phyloP scores from a whole-genome alignment of 2,113 vertebrate species.

The Dasyurus viverrinus region DNA sequence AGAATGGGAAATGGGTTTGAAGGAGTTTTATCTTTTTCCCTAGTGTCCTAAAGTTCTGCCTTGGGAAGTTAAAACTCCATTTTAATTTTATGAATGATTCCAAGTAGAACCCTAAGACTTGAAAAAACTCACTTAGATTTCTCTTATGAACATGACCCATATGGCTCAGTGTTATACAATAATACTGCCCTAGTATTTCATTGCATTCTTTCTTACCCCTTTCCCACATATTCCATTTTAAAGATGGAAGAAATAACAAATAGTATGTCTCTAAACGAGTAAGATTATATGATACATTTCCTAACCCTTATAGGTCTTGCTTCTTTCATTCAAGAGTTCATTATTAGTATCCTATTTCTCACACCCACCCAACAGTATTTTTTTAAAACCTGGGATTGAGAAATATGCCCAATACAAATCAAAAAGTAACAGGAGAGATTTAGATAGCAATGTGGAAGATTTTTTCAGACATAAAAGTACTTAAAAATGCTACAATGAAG shows the following conservation, averaged over 20 bases:
- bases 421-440: not conserved
- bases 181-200: too few relatives aligned
- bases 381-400: not conserved
- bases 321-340: not conserved
- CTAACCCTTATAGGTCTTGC: not conserved
- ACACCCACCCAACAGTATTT: not conserved
- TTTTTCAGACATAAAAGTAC: not conserved
- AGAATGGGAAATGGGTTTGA: too few relatives aligned
- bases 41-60: too few relatives aligned
- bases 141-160: too few relatives aligned
- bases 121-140: too few relatives aligned
- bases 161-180: too few relatives aligned
- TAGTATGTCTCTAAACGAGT: not conserved
- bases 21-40: too few relatives aligned
- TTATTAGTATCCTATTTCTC: not conserved
- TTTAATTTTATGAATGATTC: too few relatives aligned
- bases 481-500: not conserved
- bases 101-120: too few relatives aligned
- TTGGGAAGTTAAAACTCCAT: too few relatives aligned
- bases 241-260: constrained; percentile 29
- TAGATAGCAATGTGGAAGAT: not conserved
- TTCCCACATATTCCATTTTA: not conserved
- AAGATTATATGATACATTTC: not conserved
- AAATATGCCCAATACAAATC: not conserved
- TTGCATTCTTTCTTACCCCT: too few relatives aligned